Percentiles rank a stretch among this genome's conserved stretches.
Evolutionary conservation across 2,113 vertebrate genomes (phyloP).

Genomic region (Dicaeum eximium): DNA sequence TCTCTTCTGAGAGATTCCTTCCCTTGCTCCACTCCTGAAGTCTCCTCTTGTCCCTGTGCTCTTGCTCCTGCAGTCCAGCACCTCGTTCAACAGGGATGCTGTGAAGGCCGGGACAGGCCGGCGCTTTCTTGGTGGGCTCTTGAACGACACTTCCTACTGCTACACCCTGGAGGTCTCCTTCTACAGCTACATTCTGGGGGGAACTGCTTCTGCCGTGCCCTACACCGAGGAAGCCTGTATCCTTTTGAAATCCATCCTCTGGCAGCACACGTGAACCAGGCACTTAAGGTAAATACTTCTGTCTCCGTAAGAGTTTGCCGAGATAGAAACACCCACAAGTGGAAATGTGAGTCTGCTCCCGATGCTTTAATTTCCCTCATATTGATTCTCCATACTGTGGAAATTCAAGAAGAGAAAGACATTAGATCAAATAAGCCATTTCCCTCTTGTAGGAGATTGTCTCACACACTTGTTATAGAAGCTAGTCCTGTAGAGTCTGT

Average conservation of each 20-base stretch:
- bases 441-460: slow-evolving; percentile 48
- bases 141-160: slow-evolving; percentile 94
- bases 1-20: neutral
- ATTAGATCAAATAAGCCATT: slow-evolving; percentile 59
- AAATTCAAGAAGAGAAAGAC: slow-evolving; percentile 56
- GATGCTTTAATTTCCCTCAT: slow-evolving; percentile 52
- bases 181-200: slow-evolving; percentile 89
- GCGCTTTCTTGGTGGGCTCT: slow-evolving; percentile 90
- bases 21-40: neutral
- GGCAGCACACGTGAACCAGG: neutral
- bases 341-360: slow-evolving; percentile 51
- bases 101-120: slow-evolving; percentile 96
- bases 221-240: slow-evolving; percentile 98
- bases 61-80: slow-evolving; percentile 83
- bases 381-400: slow-evolving; percentile 54
- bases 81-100: slow-evolving; percentile 91
- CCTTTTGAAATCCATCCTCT: slow-evolving; percentile 71
- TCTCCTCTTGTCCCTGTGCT: neutral
- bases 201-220: slow-evolving; percentile 80
- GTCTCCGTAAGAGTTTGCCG: slow-evolving; percentile 10
- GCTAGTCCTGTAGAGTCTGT: slow-evolving; percentile 29
- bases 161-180: slow-evolving; percentile 98
- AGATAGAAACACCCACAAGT: slow-evolving; percentile 27
- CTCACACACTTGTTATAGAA: slow-evolving; percentile 6
- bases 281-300: slow-evolving; percentile 60